Evolutionary conservation across 2,113 vertebrate genomes (phyloP).

Genomic region (Chrysemys picta): DNA sequence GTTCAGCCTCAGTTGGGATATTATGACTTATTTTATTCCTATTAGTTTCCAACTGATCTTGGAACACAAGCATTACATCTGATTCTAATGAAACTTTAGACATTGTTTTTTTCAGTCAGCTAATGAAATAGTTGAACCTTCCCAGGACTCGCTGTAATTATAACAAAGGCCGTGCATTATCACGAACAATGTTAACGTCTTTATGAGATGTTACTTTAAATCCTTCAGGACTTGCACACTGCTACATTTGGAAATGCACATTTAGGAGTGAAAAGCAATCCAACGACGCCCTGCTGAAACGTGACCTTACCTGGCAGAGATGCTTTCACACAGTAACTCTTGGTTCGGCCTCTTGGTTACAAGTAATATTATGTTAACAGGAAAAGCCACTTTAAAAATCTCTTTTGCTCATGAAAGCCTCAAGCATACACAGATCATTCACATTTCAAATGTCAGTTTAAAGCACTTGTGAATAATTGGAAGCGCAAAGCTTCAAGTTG

Average conservation of each 20-base stretch:
- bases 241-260: constrained; percentile 45
- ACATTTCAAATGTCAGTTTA: constrained; percentile 61
- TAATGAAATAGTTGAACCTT: constrained; percentile 81
- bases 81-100: constrained; percentile 85
- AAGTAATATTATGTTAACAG: constrained; percentile 73
- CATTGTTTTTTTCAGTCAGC: constrained; percentile 77
- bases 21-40: constrained; percentile 78
- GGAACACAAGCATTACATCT: constrained; percentile 82
- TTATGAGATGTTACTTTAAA: constrained; percentile 66
- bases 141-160: constrained; percentile 77
- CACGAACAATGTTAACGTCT: constrained; percentile 66
- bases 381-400: constrained; percentile 73
- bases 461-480: constrained; percentile 62
- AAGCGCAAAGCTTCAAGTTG: constrained; percentile 58
- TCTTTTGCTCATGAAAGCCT: constrained; percentile 66
- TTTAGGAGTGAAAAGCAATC: constrained; percentile 2
- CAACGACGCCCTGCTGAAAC: constrained; percentile 10
- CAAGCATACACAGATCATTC: constrained; percentile 55
- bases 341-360: constrained; percentile 57
- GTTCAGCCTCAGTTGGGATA: constrained; percentile 65
- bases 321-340: not conserved
- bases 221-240: constrained; percentile 14
- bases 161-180: constrained; percentile 74
- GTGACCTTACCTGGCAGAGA: constrained; percentile 34
- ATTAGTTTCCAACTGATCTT: constrained; percentile 82